Evolutionary conservation across 2,888 invertebrate genomes (phyloP), one percentile per base, ranked within the genome.

Genomic region (Hoplodrina blanda): DNA sequence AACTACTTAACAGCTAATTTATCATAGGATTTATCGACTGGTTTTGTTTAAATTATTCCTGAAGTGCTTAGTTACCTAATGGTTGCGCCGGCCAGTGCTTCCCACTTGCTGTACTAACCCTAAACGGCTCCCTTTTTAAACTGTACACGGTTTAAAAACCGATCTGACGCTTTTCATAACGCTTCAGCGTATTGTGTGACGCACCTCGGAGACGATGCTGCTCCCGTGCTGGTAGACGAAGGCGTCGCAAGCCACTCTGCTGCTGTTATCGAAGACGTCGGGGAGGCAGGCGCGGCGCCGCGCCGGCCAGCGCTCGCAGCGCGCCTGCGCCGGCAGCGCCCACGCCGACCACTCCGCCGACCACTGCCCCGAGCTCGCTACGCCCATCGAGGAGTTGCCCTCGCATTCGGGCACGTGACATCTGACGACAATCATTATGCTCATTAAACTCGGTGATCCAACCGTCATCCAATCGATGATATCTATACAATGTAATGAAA

Each of bases 151-250:
- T 49, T 33, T 15, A 15, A 6, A 7, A 20, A 8, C n/a, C 8
- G 11, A 13, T 19, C 10, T 7, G 20, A 44, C 11, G 25, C 17
- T 46, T 5, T 19, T 54, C 11, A 33, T 37, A 33, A 4, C 1
- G n/a, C 17, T 44, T 4, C 19, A 19, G 37, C 30, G 44, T 11
- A 30, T 11, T 37, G 30, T 30, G 37, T 46, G 17, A 55, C 68
- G n/a, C 53, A 97, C 97, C 95, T 97, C 96, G 69, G 94, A 94
- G 8, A 96, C 94, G 61, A 97, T 96, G 60, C 96, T 96, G 83
- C 91, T 92, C 69, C 92, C 90, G 15, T 92, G 90, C 82, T 96
- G 92, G 83, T 96, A 97, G 19, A 97, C 91, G 88, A 93, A 96
- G 46, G 89, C 80, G 15, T 94, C 91, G 82, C 96, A 97, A 33